Evolutionary conservation across 2,888 invertebrate genomes (phyloP).

Genomic region (Tineola bisselliella): DNA sequence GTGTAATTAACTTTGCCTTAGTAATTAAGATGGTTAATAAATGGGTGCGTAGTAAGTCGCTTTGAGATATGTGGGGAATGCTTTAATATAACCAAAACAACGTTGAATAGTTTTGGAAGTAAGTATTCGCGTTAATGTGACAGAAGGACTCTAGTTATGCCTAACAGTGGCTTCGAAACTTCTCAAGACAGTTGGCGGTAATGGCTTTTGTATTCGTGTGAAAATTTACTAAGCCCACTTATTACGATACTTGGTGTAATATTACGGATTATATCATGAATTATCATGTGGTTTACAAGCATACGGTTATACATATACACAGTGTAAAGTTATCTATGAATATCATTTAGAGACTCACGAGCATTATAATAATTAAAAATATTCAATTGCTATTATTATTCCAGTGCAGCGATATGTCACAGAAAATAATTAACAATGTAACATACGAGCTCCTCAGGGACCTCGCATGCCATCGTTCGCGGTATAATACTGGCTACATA

Average conservation of each 20-base stretch:
- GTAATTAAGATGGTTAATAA: constrained; percentile 66
- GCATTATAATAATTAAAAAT: background rate
- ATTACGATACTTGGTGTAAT: constrained; percentile 8
- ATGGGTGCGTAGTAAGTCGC: constrained; percentile 59
- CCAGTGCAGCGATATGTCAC: background rate
- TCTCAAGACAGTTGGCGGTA: constrained; percentile 27
- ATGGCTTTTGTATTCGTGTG: constrained; percentile 23
- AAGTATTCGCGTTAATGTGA: constrained; percentile 43
- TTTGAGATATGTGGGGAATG: constrained; percentile 60
- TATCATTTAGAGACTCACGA: no score
- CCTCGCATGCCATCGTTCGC: background rate
- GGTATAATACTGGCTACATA: background rate
- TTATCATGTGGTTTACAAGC: background rate
- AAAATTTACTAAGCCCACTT: constrained; percentile 12
- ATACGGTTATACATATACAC: no score
- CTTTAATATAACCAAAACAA: constrained; percentile 60
- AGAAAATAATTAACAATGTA: constrained; percentile 9
- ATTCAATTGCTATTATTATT: constrained; percentile 7
- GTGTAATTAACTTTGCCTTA: constrained; percentile 60
- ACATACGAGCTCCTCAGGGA: background rate
- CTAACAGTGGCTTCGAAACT: constrained; percentile 29
- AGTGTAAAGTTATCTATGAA: no score
- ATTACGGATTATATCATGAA: background rate
- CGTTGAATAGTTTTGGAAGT: constrained; percentile 40
- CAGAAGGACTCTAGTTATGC: constrained; percentile 37